Percentiles rank a stretch among this genome's conserved stretches.
Conservation (phyloP, 2,888 invertebrate genomes). For the Brenthis daphne region DNA sequence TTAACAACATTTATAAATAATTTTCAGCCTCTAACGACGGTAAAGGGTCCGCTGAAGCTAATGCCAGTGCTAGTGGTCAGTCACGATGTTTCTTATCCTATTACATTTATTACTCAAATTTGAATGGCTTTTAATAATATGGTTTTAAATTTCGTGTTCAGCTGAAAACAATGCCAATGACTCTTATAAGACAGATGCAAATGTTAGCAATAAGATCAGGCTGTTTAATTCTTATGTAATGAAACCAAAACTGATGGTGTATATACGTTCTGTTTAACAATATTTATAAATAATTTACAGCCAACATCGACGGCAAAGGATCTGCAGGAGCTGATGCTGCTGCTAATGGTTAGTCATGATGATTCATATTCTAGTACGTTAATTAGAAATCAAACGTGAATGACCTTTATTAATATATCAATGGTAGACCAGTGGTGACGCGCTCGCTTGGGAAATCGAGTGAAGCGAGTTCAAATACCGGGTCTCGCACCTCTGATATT, state of each 20-base stretch:
- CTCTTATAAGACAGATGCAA: constrained; percentile 13
- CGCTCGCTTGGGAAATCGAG: no score
- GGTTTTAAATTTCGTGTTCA: not conserved
- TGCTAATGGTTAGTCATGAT: not conserved
- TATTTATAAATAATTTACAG: not conserved
- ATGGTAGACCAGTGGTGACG: no score
- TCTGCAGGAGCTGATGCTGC: not conserved
- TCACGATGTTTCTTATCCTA: not conserved
- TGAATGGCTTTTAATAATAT: not conserved
- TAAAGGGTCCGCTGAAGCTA: not conserved
- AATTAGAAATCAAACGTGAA: not conserved
- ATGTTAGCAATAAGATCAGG: not conserved
- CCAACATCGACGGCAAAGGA: not conserved
- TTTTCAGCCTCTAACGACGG: not conserved
- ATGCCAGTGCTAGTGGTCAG: not conserved
- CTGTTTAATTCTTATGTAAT: no score
- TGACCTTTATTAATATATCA: not conserved
- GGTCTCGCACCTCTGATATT: no score
- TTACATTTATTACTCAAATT: not conserved
- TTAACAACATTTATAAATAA: no score
- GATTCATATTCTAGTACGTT: not conserved
- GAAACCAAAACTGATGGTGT: no score
- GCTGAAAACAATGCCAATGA: constrained; percentile 17
- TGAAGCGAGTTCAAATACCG: no score
- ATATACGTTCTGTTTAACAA: no score